Conservation (phyloP, 2,113 vertebrate genomes). For the Thymallus thymallus region DNA sequence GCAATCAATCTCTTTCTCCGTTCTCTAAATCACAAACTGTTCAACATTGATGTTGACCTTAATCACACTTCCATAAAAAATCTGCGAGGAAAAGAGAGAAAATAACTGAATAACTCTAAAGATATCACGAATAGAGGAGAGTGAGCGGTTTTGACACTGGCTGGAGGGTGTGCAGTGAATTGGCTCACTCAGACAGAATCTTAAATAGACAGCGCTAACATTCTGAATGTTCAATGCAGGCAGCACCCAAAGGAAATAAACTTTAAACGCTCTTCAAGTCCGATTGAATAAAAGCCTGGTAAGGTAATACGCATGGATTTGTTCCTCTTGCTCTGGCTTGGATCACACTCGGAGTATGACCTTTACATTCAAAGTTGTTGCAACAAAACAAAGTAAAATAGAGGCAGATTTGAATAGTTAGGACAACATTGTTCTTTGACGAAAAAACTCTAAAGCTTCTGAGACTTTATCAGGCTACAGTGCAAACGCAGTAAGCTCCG, state of each 20-base stretch:
- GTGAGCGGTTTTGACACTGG: conserved; percentile 42
- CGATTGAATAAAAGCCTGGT: not conserved
- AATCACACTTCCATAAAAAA: conserved; percentile 36
- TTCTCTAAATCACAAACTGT: not conserved
- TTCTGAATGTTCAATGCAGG: conserved; percentile 26
- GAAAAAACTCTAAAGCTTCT: no score
- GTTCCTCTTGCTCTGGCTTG: not conserved
- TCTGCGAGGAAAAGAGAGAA: conserved; percentile 32
- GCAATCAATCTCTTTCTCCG: conserved; percentile 39
- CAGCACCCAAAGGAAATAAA: conserved; percentile 23
- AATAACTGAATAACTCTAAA: conserved; percentile 20
- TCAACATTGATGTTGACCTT: conserved; percentile 34
- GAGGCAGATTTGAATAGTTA: no score
- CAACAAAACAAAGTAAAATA: no score
- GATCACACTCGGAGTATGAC: not conserved
- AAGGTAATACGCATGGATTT: not conserved
- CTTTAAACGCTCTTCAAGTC: conserved; percentile 30
- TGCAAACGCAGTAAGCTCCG: no score
- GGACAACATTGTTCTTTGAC: no score
- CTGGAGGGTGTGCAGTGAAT: conserved; percentile 40
- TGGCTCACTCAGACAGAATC: conserved; percentile 59
- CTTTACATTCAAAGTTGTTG: no score
- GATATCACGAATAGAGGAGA: conserved; percentile 25
- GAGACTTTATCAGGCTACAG: no score
- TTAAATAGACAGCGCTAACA: conserved; percentile 56